A percentile compares a stretch with the other conserved stretches of the same genome.
phyloP scores from a whole-genome alignment of 1,140 invertebrate species.

The Pseudomyrmex sp. region DNA sequence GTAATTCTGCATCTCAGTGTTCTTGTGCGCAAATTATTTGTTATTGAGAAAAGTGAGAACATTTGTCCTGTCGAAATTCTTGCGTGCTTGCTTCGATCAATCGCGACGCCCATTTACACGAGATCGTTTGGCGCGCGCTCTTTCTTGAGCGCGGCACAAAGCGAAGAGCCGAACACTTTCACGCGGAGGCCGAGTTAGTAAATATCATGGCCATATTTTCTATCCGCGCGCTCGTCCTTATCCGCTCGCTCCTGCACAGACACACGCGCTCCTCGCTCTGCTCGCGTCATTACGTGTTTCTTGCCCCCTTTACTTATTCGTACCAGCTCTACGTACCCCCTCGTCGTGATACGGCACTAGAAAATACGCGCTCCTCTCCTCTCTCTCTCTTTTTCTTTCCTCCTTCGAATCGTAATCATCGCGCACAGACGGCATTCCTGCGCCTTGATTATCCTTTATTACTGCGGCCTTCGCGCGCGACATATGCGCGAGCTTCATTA shows the following conservation, averaged over 20 bases:
- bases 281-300: constrained; percentile 57
- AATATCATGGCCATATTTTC: constrained; percentile 82
- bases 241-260: constrained; percentile 59
- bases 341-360: constrained; percentile 8
- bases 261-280: constrained; percentile 30
- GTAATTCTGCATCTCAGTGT: no score
- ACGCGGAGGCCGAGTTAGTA: constrained; percentile 80
- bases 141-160: constrained; percentile 73
- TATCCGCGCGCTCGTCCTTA: constrained; percentile 75
- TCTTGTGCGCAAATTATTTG: no score
- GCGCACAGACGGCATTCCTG: constrained; percentile 41
- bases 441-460: constrained; percentile 53
- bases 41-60: no score
- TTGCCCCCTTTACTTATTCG: constrained; percentile 53
- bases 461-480: constrained; percentile 7
- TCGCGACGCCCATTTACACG: constrained; percentile 75
- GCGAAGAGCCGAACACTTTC: constrained; percentile 79
- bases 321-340: constrained; percentile 21
- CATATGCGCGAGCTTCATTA: constrained; percentile 41
- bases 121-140: constrained; percentile 71
- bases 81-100: neutral
- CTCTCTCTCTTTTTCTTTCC: neutral
- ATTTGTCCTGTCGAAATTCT: neutral
- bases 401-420: constrained; percentile 26
- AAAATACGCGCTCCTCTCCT: constrained; percentile 24